Percentiles rank a stretch among this genome's conserved stretches.
phyloP scores from a whole-genome alignment of 2,113 vertebrate genomes.

The Sinocyclocheilus anophthalmus region DNA sequence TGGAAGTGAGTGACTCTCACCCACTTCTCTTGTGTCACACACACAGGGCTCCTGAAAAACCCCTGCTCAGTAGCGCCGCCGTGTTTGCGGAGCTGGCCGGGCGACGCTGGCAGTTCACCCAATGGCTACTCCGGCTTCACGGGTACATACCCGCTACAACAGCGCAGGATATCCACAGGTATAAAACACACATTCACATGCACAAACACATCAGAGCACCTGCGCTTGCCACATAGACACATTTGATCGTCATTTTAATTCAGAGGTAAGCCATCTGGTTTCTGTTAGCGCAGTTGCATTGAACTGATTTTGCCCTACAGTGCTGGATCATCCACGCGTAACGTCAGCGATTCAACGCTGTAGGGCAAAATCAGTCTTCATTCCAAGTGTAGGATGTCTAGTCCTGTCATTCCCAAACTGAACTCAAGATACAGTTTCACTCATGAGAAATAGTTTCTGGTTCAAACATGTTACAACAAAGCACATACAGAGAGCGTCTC shows the following conservation, averaged over 20 bases:
- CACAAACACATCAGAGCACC: neutral
- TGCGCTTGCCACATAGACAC: neutral
- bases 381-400: conserved; percentile 26
- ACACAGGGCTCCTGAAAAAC: conserved; percentile 62
- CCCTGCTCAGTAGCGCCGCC: conserved; percentile 56
- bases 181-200: conserved; percentile 24
- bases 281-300: neutral
- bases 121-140: conserved; percentile 57
- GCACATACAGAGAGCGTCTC: neutral
- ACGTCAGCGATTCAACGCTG: neutral
- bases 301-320: conserved; percentile 16
- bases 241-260: neutral
- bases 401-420: conserved; percentile 23
- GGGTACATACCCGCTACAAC: conserved; percentile 58
- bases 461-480: conserved; percentile 49
- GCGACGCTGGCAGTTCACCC: conserved; percentile 49
- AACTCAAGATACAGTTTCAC: conserved; percentile 33
- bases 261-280: conserved; percentile 16
- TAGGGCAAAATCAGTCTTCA: conserved; percentile 7
- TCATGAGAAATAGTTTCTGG: conserved; percentile 37
- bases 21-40: conserved; percentile 48
- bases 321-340: conserved; percentile 18
- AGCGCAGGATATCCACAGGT: conserved; percentile 61
- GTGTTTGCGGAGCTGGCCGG: conserved; percentile 50
- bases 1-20: conserved; percentile 45